Percentiles rank a stretch among this genome's conserved stretches.
phyloP scores from a whole-genome alignment of 1,140 invertebrate genomes.

The Bradysia coprophila region DNA sequence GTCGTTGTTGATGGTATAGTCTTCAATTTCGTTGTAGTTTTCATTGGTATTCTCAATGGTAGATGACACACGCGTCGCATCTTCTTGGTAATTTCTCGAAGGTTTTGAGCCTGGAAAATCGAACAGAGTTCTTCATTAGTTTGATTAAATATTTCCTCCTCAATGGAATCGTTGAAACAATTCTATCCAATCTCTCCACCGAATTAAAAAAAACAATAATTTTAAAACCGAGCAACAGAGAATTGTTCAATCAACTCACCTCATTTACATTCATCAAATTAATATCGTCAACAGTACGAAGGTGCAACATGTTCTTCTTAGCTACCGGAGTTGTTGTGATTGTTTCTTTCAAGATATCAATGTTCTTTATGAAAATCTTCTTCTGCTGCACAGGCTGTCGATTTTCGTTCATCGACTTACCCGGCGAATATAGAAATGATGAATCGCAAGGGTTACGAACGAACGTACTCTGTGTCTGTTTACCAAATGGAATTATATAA shows the following conservation, averaged over 20 bases:
- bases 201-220: not conserved
- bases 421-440: too few species aligned
- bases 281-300: conserved; percentile 20
- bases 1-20: not conserved
- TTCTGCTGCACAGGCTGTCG: not conserved
- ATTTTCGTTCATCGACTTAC: too few species aligned
- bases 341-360: conserved; percentile 19
- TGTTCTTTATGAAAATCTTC: conserved; percentile 20
- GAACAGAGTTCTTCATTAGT: not conserved
- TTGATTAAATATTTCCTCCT: not conserved
- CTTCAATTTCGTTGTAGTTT: not conserved
- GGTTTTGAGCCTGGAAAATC: not conserved
- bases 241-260: too few species aligned
- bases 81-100: not conserved
- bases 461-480: too few species aligned
- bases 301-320: conserved; percentile 12
- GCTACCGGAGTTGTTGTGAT: conserved; percentile 8
- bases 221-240: too few species aligned
- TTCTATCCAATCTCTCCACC: too few species aligned
- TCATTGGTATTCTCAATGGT: not conserved
- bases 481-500: too few species aligned
- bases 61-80: not conserved
- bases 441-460: too few species aligned
- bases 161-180: too few species aligned
- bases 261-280: conserved; percentile 16